Conservation (phyloP, 2,888 invertebrate genomes). For the Muscina levida region DNA sequence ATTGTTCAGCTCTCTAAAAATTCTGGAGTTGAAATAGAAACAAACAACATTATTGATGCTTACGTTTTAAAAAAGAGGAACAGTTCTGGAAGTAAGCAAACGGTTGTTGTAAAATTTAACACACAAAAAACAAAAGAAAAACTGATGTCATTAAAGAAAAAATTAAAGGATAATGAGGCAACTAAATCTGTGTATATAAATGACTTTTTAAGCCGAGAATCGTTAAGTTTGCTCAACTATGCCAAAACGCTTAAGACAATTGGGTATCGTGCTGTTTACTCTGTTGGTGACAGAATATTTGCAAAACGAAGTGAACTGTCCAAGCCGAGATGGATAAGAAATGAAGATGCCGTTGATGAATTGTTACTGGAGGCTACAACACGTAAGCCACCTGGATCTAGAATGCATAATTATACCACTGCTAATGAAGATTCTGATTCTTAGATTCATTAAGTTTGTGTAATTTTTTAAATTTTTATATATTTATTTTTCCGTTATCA, state of each 20-base stretch:
- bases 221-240: constrained; percentile 11
- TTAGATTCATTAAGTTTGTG: not conserved
- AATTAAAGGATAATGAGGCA: not conserved
- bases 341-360: not conserved
- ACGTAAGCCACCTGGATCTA: not conserved
- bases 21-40: constrained; percentile 1
- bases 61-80: constrained; percentile 13
- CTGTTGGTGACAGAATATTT: not conserved
- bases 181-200: constrained; percentile 8
- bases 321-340: constrained; percentile 8
- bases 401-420: too few species aligned
- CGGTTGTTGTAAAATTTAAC: constrained; percentile 1
- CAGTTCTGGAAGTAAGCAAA: not conserved
- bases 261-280: not conserved
- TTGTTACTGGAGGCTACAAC: too few species aligned
- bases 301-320: not conserved
- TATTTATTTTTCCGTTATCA: not conserved
- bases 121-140: not conserved
- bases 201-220: constrained; percentile 22
- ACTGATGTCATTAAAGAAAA: not conserved
- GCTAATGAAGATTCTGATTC: not conserved
- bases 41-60: constrained; percentile 11
- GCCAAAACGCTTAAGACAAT: constrained; percentile 16
- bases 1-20: not conserved
- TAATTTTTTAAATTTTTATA: not conserved